Percentiles rank a stretch among this genome's conserved stretches.
These are phyloP conservation scores for Silurus meridionalis DNA, from an alignment of 2,113 vertebrate genomes.

Conservation along the genomic window DNA sequence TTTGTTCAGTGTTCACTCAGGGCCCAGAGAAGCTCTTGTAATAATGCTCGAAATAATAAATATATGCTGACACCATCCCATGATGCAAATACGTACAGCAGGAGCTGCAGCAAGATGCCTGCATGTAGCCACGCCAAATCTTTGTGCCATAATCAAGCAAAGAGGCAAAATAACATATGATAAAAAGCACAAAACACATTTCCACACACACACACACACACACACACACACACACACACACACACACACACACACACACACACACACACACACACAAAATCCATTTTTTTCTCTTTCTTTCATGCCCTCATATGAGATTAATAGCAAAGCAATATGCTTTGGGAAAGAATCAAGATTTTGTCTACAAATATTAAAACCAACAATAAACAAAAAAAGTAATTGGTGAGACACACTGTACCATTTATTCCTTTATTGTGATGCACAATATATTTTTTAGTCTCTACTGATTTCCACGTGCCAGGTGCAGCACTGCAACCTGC, in stretches of 20 bases:
- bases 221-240: conserved; percentile 10
- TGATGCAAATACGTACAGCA: background rate
- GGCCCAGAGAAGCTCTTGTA: background rate
- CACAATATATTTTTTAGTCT: background rate
- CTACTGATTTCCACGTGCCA: background rate
- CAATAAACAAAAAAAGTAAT: background rate
- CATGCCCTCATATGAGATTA: background rate
- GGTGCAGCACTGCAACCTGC: background rate
- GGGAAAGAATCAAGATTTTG: background rate
- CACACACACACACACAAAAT: background rate
- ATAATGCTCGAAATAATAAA: background rate
- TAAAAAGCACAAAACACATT: background rate
- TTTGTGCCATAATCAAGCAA: background rate
- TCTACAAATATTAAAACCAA: background rate
- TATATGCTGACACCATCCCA: background rate
- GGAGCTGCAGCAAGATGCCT: background rate
- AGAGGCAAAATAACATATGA: background rate
- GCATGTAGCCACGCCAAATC: background rate
- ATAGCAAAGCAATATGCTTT: background rate
- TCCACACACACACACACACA: background rate
- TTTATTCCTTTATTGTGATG: background rate
- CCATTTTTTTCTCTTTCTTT: background rate
- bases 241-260: background rate
- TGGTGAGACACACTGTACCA: background rate
- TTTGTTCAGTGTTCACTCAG: background rate